Base-by-base conservation (phyloP, 2,797 vertebrate genomes). In the Gila robusta region DNA sequence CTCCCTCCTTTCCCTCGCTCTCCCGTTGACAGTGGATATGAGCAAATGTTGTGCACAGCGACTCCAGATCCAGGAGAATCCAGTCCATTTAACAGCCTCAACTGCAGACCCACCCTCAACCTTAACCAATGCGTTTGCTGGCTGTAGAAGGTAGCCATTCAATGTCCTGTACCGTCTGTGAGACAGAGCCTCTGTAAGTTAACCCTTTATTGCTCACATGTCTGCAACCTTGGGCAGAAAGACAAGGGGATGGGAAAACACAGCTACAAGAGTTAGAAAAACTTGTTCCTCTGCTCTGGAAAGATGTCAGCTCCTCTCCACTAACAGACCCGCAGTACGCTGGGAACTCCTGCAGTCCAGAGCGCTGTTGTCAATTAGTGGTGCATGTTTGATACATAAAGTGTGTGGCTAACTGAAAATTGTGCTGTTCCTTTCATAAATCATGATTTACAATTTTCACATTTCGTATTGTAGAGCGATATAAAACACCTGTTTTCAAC, bases 81-180 rank as follows among this genome's bases (percentile, higher is more conserved):
- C 97, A 93, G 92, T 94, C 93, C 97, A 70, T 93, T 95, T 93
- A 87, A 92, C 93, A 91, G 92, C 44, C 70, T 85, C 62, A 81
- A 91, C 97, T 91, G 83, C 91, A 96, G 96, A 96, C 94, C 97
- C 98, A 95, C 98, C 98, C 98, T 98, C 97, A 88, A 86, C 91
- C 92, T 94, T 91, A 96, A 94, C 98, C 98, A 98, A 98, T 98
- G 96, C 93, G 90, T 96, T 95, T 49, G 93, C 94, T 93, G 94
- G 94, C 94, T 91, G 93, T 81, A 85, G 88, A 91, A 91, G 93
- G 94, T 93, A 95, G 93, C 94, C 95, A 94, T 96, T 96, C 95
- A 94, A 94, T 91, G 92, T 93, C 95, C 93, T 92, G 93, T 93
- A 92, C 91, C 90, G 91, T 93, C 92, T 66, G 85, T 90, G 92